phyloP scores from a whole-genome alignment of 2,797 vertebrate genomes.

The Tragelaphus eurycerus region DNA sequence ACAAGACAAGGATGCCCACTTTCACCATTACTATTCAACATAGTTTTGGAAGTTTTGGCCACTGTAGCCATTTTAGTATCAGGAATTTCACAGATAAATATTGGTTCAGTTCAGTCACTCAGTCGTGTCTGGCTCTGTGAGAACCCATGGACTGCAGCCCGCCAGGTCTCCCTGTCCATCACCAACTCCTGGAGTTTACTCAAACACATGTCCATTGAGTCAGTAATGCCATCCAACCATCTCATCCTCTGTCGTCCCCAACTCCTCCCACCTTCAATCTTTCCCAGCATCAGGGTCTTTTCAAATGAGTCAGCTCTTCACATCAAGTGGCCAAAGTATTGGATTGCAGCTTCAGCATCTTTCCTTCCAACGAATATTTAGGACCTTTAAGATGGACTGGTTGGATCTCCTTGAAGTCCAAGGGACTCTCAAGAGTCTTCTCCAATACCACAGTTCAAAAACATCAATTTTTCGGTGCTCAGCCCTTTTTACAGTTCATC shows the following conservation, averaged over 20 bases:
- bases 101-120: not conserved
- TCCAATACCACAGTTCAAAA: not conserved
- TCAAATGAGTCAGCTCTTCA: not conserved
- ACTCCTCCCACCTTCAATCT: fast-evolving
- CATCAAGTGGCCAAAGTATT: not conserved
- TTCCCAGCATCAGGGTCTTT: not conserved
- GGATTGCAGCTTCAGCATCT: not conserved
- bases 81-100: not conserved
- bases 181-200: not conserved
- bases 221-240: not conserved
- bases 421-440: not conserved
- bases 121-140: not conserved
- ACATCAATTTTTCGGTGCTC: fast-evolving
- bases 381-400: not conserved
- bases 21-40: too few relatives aligned
- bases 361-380: not conserved
- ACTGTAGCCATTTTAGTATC: not conserved
- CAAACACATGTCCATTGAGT: not conserved
- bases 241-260: not conserved
- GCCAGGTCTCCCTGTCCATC: not conserved
- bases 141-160: not conserved
- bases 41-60: too few relatives aligned
- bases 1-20: too few relatives aligned
- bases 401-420: not conserved
- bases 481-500: not conserved